A percentile compares a stretch with the other conserved stretches of the same genome.
phyloP scores from a whole-genome alignment of 2,888 invertebrate genomes.

The Leucoptera coffeella region DNA sequence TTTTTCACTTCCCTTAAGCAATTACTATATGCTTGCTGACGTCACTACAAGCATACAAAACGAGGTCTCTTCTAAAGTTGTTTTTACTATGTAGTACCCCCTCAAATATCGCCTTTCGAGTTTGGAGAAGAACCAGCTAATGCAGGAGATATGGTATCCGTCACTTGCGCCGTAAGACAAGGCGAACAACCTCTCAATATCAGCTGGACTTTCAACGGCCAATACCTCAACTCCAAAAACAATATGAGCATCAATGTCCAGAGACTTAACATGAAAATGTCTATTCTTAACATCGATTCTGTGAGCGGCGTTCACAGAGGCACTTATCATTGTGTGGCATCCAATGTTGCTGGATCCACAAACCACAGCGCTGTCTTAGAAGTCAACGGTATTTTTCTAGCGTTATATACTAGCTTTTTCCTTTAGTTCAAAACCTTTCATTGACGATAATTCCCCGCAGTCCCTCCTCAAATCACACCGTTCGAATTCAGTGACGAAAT shows the following conservation, averaged over 20 bases:
- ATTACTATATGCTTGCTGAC: too few relatives aligned
- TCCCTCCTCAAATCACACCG: constrained; percentile 68
- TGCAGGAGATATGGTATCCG: constrained; percentile 67
- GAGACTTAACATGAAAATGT: constrained; percentile 57
- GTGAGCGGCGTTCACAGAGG: constrained; percentile 66
- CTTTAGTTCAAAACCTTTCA: constrained; percentile 12
- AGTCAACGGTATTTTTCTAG: constrained; percentile 76
- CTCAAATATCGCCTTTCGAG: constrained; percentile 60
- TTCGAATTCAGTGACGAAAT: constrained; percentile 71
- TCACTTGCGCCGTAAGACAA: constrained; percentile 65
- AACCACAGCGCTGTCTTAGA: constrained; percentile 63
- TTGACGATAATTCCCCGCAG: constrained; percentile 21
- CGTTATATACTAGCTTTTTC: constrained; percentile 5
- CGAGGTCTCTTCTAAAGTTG: too few relatives aligned
- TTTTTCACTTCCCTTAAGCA: constrained; percentile 6
- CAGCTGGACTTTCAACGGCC: constrained; percentile 59
- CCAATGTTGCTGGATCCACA: constrained; percentile 62
- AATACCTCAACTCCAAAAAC: constrained; percentile 43
- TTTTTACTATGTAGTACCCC: constrained; percentile 43
- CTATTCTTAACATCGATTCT: constrained; percentile 63
- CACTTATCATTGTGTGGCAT: constrained; percentile 68
- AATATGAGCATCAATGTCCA: constrained; percentile 54
- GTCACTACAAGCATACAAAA: too few relatives aligned
- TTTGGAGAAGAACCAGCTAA: constrained; percentile 67
- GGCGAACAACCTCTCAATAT: constrained; percentile 76